Percentiles rank a stretch among this genome's conserved stretches.
phyloP scores from a whole-genome alignment of 2,888 invertebrate species.

The Ennomos fuscantarius region DNA sequence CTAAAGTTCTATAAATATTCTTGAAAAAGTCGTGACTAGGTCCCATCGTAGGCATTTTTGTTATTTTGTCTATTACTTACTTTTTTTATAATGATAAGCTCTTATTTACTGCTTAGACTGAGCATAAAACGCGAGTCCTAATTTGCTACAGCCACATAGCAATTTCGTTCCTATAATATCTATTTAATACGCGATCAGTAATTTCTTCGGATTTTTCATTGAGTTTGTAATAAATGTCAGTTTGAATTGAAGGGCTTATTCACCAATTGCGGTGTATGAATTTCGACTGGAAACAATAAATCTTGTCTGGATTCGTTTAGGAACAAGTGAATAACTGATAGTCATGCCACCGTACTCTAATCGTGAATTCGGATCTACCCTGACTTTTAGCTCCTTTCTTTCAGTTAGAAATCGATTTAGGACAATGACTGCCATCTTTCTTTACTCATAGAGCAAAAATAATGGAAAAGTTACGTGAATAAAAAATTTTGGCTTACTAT shows the following conservation, averaged over 20 bases:
- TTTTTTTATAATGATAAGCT: constrained; percentile 5
- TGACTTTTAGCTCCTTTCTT: constrained; percentile 19
- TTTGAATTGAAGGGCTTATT: neutral
- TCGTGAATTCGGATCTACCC: constrained; percentile 59
- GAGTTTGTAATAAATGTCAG: too few species aligned
- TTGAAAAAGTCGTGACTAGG: neutral
- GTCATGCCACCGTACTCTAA: constrained; percentile 61
- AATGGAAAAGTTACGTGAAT: constrained; percentile 4
- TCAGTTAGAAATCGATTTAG: constrained; percentile 30
- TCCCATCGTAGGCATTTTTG: constrained; percentile 15
- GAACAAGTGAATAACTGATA: constrained; percentile 52
- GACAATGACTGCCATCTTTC: constrained; percentile 15
- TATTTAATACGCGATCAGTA: too few species aligned
- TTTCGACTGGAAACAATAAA: constrained; percentile 15
- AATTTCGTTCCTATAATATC: too few species aligned
- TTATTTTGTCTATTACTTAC: constrained; percentile 12
- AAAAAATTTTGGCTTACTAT: too few species aligned
- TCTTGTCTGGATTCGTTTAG: constrained; percentile 20
- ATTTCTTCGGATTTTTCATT: too few species aligned
- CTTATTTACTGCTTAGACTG: constrained; percentile 2
- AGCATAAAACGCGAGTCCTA: constrained; percentile 21
- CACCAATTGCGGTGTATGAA: constrained; percentile 3
- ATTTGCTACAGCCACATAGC: constrained; percentile 5
- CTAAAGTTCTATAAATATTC: too few species aligned
- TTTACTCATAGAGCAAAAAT: neutral